Conservation (phyloP, 37 sponge, comb jelly and placozoan species). For the Geodia barretti region DNA sequence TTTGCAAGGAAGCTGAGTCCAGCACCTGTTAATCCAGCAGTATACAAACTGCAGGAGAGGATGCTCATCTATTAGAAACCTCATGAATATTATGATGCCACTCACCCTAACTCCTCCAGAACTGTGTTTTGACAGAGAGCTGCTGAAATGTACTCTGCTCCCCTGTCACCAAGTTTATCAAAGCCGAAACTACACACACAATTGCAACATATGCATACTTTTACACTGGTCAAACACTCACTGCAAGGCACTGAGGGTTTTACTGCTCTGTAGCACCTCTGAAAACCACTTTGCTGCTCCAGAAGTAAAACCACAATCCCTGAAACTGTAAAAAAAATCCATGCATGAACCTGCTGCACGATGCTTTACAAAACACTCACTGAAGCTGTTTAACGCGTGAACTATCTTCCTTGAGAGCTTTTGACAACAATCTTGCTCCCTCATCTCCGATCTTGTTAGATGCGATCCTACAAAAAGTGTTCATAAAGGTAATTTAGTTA, state of each 20-base stretch:
- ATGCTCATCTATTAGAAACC: too few species aligned
- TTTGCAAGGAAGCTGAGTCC: constrained; percentile 5
- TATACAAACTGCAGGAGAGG: constrained; percentile 10
- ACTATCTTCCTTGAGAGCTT: constrained; percentile 2
- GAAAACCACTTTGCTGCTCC: neutral
- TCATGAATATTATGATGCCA: too few species aligned
- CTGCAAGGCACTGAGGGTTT: neutral
- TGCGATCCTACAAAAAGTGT: neutral
- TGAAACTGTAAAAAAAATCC: constrained; percentile 17
- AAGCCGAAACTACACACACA: constrained; percentile 20
- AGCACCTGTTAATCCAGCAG: neutral
- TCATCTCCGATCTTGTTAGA: constrained; percentile 9
- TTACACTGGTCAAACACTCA: constrained; percentile 7
- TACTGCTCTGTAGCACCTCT: constrained; percentile 9
- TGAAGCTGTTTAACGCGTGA: constrained; percentile 1
- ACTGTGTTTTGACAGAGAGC: constrained; percentile 7
- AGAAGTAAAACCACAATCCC: neutral
- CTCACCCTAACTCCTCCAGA: constrained; percentile 18
- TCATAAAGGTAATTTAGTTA: neutral
- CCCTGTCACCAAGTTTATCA: constrained; percentile 29
- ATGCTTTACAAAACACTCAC: constrained; percentile 16
- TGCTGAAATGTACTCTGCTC: neutral
- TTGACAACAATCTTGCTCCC: neutral
- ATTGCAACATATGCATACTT: too few species aligned
- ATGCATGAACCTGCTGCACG: neutral